Evolutionary conservation across 1,140 invertebrate species (phyloP), one percentile per base, ranked within the genome.

Genomic region (Ganaspis sp.): DNA sequence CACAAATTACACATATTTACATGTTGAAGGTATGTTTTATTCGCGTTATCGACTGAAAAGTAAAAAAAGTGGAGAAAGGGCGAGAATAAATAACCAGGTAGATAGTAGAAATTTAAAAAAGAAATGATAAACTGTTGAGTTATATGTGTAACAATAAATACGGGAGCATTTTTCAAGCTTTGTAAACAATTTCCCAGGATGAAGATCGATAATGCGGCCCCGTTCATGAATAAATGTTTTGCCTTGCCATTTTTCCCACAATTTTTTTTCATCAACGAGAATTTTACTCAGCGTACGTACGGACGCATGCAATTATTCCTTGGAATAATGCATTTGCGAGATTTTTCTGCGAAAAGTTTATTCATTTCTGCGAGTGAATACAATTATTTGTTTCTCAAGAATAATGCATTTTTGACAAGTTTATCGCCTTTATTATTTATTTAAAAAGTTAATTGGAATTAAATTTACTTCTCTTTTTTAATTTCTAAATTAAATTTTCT

Each of bases 131-230:
- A 64, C 58, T 29, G 58, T 64, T n/a, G 26, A n/a, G 23, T 26
- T 15, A 64, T 26, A 15, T 26, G 23, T n/a, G 58, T 34, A 64
- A 64, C 58, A 64, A n/a, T 15, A 64, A 64, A 64, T 64, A 64
- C 58, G 12, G 15, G 21, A 64, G 58, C 58, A 64, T 64, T 64
- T 29, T 26, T 64, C 11, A 64, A 29, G 12, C 26, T 12, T n/a
- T 64, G 58, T 64, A 64, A 64, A 64, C 58, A 29, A 64, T 64
- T 64, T 64, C 26, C 23, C 58, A 29, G 58, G 4, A 64, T 26
- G 23, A 29, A 64, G 23, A 64, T 64, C 58, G 58, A 64, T 64
- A 64, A 64, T 34, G 58, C 15, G 21, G 9, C 9, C 58, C 26
- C 58, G 23, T n/a, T 64, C 58, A 26, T 29, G 58, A 64, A 64